A percentile compares a stretch with the other conserved stretches of the same genome.
These are phyloP conservation scores for Machimus atricapillus DNA, from an alignment of 2,888 invertebrate genomes.

Conservation along the genomic window DNA sequence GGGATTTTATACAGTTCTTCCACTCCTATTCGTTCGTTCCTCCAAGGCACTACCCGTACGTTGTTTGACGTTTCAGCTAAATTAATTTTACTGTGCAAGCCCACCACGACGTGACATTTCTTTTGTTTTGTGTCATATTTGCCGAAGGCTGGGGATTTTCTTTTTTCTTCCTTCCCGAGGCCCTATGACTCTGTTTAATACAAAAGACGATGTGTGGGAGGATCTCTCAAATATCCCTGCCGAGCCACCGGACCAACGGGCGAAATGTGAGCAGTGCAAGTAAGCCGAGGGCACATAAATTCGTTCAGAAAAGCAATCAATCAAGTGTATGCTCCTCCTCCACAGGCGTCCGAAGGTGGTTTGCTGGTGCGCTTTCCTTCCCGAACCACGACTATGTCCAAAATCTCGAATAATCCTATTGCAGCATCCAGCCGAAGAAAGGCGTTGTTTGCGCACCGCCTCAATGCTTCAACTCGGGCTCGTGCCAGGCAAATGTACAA, in stretches of 20 bases:
- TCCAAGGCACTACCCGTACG: too few relatives aligned
- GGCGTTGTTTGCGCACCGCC: conserved; percentile 86
- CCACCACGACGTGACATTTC: background rate
- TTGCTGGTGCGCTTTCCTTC: conserved; percentile 90
- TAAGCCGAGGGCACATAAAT: conserved; percentile 60
- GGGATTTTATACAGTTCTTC: too few relatives aligned
- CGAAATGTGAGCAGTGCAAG: conserved; percentile 77
- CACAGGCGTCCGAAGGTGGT: conserved; percentile 81
- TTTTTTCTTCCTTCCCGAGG: background rate
- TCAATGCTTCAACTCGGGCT: conserved; percentile 86
- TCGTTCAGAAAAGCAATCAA: background rate
- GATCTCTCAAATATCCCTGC: conserved; percentile 77
- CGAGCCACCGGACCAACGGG: conserved; percentile 76
- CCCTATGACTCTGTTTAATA: conserved; percentile 50
- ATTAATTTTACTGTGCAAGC: background rate
- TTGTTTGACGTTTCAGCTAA: background rate
- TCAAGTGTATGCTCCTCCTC: background rate
- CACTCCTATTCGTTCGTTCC: too few relatives aligned
- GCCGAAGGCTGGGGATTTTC: background rate
- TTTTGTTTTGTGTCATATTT: background rate
- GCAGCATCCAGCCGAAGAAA: conserved; percentile 94
- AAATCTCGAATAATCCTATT: conserved; percentile 78
- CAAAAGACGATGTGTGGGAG: conserved; percentile 66
- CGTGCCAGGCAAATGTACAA: conserved; percentile 75
- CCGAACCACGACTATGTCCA: conserved; percentile 72